A percentile compares a stretch with the other conserved stretches of the same genome.
Evolutionary conservation across 1,140 invertebrate genomes (phyloP).

Genomic region (Paraescarpia echinospica): DNA sequence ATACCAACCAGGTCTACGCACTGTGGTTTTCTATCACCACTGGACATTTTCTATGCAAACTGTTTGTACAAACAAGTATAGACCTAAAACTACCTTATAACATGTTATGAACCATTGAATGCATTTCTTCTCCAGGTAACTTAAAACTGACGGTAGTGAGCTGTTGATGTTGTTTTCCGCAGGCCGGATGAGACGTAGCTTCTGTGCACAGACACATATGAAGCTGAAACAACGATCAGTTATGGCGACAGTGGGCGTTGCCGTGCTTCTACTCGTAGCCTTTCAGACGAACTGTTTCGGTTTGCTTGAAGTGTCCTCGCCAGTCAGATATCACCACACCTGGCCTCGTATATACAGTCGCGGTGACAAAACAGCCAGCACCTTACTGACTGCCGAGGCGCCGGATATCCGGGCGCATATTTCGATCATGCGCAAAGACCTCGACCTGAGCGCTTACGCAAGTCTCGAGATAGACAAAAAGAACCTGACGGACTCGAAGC

Average conservation of each 20-base stretch:
- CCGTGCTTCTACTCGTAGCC: background rate
- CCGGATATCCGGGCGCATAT: background rate
- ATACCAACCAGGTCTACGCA: too few species aligned
- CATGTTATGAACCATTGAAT: background rate
- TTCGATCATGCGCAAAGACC: background rate
- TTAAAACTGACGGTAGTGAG: background rate
- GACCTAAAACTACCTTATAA: background rate
- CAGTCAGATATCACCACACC: background rate
- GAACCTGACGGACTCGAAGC: background rate
- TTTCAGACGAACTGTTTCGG: background rate
- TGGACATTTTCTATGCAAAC: background rate
- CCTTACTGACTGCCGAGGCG: background rate
- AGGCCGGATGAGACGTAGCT: background rate
- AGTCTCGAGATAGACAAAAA: background rate
- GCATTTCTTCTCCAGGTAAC: background rate
- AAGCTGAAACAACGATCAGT: background rate
- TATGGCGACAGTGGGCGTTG: background rate
- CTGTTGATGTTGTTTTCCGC: background rate
- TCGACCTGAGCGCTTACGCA: background rate
- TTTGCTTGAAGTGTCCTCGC: background rate
- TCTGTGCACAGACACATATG: background rate
- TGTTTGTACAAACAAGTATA: background rate
- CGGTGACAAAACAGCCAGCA: background rate
- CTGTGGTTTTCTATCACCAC: background rate
- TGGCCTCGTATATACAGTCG: background rate